Evolutionary conservation across 2,113 vertebrate species (phyloP), one percentile per base, ranked within the genome.

Genomic region (Odontesthes bonariensis): DNA sequence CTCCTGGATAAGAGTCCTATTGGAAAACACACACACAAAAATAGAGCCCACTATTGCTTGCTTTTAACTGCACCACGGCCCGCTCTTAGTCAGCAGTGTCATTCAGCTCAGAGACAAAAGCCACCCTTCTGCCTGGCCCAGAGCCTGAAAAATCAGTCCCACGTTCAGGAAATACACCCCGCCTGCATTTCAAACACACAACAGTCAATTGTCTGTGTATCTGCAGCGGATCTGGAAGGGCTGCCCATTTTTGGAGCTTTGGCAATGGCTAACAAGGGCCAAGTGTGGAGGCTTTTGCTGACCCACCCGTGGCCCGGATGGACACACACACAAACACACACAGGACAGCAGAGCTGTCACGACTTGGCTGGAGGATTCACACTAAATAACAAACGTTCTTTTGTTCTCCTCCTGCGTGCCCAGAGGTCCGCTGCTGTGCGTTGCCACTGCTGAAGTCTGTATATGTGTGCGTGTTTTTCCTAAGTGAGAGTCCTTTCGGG

Each of bases 141-240:
- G 53, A 82, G 92, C 92, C 90, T 93, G 91, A 90, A 91, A 93
- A 92, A 88, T 90, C 90, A 86, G 88, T 87, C 92, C 88, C 79
- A 87, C 90, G 63, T 91, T 91, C 92, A 93, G 92, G 93, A 94
- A 92, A 91, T 86, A 90, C 92, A 90, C 86, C 92, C 93, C 73
- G 76, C 84, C 85, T 55, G 86, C 83, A 83, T 82, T 80, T 74
- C 56, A 55, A 59, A 79, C 75, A 84, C 88, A 95, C 88, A 93
- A 90, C 90, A 88, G 82, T 31, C 76, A 82, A 95, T 94, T 95
- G 93, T 95, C 91, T 76, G 19, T n/a, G 65, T 83, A 92, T 94
- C 92, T 51, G 20, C n/a, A 60, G 84, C 90, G 92, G 93, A 93
- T 92, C 83, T 90, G 91, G 89, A 94, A 92, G 74, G 61, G 82